Percentiles rank a stretch among this genome's conserved stretches.
These are phyloP conservation scores for Caenorhabditis tropicalis DNA, from an alignment of 1,140 invertebrate genomes.

Conservation along the genomic window DNA sequence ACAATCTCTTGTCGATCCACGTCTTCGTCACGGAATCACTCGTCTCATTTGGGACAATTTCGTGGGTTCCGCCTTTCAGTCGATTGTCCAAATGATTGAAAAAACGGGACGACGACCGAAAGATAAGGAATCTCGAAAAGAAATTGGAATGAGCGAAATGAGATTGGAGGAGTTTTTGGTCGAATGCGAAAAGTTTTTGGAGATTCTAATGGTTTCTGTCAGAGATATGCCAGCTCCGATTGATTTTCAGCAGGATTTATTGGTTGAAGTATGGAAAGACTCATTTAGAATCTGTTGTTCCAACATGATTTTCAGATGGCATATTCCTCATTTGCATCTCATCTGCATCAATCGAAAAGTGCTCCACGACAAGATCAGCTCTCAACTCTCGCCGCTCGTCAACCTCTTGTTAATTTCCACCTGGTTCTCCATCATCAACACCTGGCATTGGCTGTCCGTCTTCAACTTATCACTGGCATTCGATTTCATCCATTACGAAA, in stretches of 20 bases:
- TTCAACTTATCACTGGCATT: slow-evolving; percentile 25
- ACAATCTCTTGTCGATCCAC: neutral
- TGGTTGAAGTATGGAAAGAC: too few relatives aligned
- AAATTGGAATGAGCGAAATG: slow-evolving; percentile 16
- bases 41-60: slow-evolving; percentile 52
- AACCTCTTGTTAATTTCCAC: slow-evolving; percentile 45
- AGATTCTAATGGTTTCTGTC: neutral
- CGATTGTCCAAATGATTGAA: slow-evolving; percentile 4
- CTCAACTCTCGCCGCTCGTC: neutral
- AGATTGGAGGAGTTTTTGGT: slow-evolving; percentile 25
- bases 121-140: slow-evolving; percentile 38
- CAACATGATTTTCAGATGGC: slow-evolving; percentile 35
- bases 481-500: slow-evolving; percentile 7
- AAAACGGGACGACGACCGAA: slow-evolving; percentile 42
- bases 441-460: neutral
- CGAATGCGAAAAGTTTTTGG: slow-evolving; percentile 11
- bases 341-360: slow-evolving; percentile 12
- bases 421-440: slow-evolving; percentile 50
- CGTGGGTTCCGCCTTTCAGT: neutral
- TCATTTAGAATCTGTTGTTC: too few relatives aligned
- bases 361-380: slow-evolving; percentile 10
- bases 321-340: neutral
- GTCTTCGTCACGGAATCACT: slow-evolving; percentile 50
- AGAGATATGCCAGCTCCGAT: slow-evolving; percentile 6
- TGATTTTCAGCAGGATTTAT: slow-evolving; percentile 19